phyloP scores from a whole-genome alignment of 1,140 invertebrate genomes.

The Drosophila arizonae region DNA sequence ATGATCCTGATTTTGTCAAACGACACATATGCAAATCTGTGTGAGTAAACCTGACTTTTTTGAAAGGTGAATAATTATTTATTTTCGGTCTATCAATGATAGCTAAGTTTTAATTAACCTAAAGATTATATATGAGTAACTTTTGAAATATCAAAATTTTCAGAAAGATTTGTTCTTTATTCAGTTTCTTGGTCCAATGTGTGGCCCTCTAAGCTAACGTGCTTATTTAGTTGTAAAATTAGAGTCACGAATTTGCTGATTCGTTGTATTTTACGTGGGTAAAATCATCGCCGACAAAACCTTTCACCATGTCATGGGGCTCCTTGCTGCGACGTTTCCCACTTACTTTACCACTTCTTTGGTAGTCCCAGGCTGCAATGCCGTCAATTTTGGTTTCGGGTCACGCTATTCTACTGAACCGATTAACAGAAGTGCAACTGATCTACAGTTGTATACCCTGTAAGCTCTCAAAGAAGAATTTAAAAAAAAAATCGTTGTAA shows the following conservation, averaged over 20 bases:
- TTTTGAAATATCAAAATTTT: too few relatives aligned
- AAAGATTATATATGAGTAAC: too few relatives aligned
- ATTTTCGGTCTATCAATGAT: too few relatives aligned
- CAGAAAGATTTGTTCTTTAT: too few relatives aligned
- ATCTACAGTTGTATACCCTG: constrained; percentile 9
- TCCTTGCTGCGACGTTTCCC: constrained; percentile 30
- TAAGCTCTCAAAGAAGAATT: background rate
- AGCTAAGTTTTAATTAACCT: too few relatives aligned
- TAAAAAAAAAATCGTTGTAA: background rate
- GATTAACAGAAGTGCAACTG: constrained; percentile 8
- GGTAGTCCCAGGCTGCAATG: constrained; percentile 29
- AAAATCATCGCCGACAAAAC: constrained; percentile 42
- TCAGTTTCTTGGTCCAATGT: background rate
- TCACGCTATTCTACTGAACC: constrained; percentile 55
- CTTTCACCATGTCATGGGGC: constrained; percentile 11
- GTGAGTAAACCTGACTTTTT: too few relatives aligned
- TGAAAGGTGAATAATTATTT: too few relatives aligned
- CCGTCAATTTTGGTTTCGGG: constrained; percentile 62
- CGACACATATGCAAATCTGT: too few relatives aligned
- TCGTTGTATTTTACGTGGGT: constrained; percentile 17
- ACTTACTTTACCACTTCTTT: constrained; percentile 60
- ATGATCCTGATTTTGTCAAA: too few relatives aligned
- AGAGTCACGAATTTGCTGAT: background rate
- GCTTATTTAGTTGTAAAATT: constrained; percentile 10
- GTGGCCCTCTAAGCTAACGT: too few relatives aligned